Evolutionary conservation across 2,113 vertebrate genomes (phyloP).

Genomic region (Xiphophorus hellerii): DNA sequence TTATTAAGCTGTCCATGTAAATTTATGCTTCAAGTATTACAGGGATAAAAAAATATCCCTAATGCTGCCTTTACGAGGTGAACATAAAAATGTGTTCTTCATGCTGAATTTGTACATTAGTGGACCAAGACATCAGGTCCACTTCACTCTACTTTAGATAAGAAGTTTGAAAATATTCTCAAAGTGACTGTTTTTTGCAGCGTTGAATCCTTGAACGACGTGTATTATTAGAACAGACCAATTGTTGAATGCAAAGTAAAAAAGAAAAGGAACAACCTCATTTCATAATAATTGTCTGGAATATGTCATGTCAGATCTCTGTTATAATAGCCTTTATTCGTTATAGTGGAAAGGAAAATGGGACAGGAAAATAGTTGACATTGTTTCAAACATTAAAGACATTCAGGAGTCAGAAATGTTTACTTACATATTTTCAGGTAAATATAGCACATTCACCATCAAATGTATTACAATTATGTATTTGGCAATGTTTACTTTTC

Average conservation of each 20-base stretch:
- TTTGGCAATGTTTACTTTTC: too few species aligned
- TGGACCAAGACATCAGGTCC: not conserved
- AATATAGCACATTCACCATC: too few species aligned
- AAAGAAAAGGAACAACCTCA: conserved; percentile 27
- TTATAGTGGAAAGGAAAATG: not conserved
- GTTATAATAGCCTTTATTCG: conserved; percentile 18
- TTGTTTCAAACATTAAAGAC: not conserved
- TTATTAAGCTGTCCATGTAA: conserved; percentile 22
- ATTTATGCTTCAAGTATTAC: conserved; percentile 19
- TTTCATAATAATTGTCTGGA: conserved; percentile 48
- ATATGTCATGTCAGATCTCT: conserved; percentile 49
- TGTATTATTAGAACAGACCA: not conserved
- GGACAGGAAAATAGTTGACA: not conserved
- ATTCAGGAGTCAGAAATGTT: not conserved
- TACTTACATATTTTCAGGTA: not conserved
- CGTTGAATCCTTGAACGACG: too few species aligned
- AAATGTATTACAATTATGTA: too few species aligned
- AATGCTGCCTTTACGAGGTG: not conserved
- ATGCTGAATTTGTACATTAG: not conserved
- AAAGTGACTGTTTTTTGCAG: too few species aligned
- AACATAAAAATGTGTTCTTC: not conserved
- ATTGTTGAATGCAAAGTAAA: conserved; percentile 7
- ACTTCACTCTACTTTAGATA: not conserved
- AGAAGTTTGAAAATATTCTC: not conserved
- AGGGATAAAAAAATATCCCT: not conserved